Evolutionary conservation across 2,113 vertebrate genomes (phyloP).

Genomic region (Columbina picui): DNA sequence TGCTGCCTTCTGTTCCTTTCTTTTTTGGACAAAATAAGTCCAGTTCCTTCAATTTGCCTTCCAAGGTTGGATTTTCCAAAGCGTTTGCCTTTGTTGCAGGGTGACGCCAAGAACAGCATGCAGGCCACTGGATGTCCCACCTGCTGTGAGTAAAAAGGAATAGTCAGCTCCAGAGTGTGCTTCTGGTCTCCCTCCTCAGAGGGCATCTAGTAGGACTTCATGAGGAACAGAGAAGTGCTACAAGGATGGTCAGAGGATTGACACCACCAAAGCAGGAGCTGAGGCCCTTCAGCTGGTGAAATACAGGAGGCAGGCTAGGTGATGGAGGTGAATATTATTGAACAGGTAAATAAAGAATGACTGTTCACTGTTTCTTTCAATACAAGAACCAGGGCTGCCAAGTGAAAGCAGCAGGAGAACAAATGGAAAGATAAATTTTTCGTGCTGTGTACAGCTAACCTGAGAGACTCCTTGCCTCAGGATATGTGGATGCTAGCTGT

Average conservation of each 20-base stretch:
- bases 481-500: not conserved
- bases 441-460: not conserved
- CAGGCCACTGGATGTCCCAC: not conserved
- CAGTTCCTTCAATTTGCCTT: not conserved
- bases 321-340: not conserved
- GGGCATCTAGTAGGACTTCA: not conserved
- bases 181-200: not conserved
- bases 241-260: not conserved
- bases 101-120: rapidly evolving
- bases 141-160: not conserved
- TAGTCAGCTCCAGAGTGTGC: not conserved
- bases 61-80: constrained; percentile 11
- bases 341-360: not conserved
- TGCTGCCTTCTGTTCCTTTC: not conserved
- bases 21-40: not conserved
- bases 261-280: not conserved
- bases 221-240: not conserved
- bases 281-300: not conserved
- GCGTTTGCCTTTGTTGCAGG: not conserved
- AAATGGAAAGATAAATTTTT: not conserved
- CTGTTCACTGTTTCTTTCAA: not conserved
- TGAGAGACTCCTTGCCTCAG: not conserved
- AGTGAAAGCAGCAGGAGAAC: constrained; percentile 2
- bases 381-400: not conserved
- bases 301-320: not conserved